These are phyloP conservation scores for Myotis lucifugus DNA, from an alignment of 2,113 vertebrate species.

Conservation along the genomic window DNA sequence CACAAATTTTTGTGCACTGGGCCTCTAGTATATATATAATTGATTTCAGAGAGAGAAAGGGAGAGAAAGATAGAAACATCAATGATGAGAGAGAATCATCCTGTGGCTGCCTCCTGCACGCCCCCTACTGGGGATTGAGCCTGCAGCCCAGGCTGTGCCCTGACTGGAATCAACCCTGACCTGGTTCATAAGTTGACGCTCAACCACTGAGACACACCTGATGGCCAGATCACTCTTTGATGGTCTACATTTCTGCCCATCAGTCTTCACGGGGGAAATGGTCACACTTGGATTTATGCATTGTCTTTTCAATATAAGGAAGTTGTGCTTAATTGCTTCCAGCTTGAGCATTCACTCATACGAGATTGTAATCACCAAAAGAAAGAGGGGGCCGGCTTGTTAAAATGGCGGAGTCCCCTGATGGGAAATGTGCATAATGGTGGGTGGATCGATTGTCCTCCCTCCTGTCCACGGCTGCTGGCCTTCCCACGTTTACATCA, in stretches of 20 bases:
- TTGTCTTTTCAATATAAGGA: neutral
- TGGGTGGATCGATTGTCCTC: neutral
- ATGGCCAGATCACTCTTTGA: neutral
- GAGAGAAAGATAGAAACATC: too few species aligned
- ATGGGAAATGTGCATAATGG: neutral
- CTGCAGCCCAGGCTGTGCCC: too few species aligned
- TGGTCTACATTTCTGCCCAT: neutral
- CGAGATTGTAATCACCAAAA: neutral
- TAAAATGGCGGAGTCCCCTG: neutral
- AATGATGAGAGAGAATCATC: too few species aligned
- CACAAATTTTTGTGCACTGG: too few species aligned
- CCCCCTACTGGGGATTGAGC: too few species aligned
- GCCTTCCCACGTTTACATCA: fast-evolving
- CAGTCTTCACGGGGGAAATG: neutral
- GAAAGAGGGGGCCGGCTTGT: neutral
- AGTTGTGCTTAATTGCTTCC: neutral
- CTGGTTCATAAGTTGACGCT: too few species aligned
- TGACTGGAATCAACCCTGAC: too few species aligned
- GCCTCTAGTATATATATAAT: too few species aligned
- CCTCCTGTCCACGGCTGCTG: fast-evolving
- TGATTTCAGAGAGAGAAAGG: too few species aligned
- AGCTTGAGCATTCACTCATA: neutral
- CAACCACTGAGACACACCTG: too few species aligned
- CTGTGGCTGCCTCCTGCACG: too few species aligned
- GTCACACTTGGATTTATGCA: neutral